Conservation (phyloP, 2,113 vertebrate genomes). For the Malurus elegans region DNA sequence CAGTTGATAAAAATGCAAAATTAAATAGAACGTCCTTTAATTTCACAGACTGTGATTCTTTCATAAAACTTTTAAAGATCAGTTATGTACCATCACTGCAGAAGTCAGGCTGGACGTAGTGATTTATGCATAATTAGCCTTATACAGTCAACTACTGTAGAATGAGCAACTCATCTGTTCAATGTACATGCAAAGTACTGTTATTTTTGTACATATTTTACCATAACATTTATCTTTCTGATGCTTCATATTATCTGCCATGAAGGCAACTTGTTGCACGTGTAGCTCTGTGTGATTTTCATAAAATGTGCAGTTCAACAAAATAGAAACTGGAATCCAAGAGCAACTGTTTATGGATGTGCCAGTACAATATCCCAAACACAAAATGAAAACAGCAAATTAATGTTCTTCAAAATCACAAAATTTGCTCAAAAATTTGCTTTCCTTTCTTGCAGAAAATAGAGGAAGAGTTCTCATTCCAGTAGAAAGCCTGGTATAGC, state of each 20-base stretch:
- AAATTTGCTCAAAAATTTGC: neutral
- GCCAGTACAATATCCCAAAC: neutral
- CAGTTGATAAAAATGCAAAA: conserved; percentile 64
- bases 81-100: conserved; percentile 72
- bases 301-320: neutral
- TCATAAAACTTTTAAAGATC: conserved; percentile 77
- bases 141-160: conserved; percentile 27
- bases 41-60: conserved; percentile 76
- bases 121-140: conserved; percentile 71
- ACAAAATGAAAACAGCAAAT: neutral
- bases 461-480: neutral
- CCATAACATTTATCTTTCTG: conserved; percentile 23
- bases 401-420: neutral
- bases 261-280: neutral
- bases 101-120: conserved; percentile 70
- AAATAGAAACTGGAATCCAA: neutral
- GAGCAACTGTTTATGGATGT: neutral
- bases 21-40: conserved; percentile 66
- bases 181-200: conserved; percentile 23
- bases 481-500: neutral
- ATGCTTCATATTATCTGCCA: neutral
- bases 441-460: neutral
- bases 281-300: neutral
- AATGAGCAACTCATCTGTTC: conserved; percentile 60
- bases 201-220: conserved; percentile 31